Percentiles rank a stretch among this genome's conserved stretches.
Evolutionary conservation across 2,113 vertebrate species (phyloP).

Genomic region (Ellobius talpinus): DNA sequence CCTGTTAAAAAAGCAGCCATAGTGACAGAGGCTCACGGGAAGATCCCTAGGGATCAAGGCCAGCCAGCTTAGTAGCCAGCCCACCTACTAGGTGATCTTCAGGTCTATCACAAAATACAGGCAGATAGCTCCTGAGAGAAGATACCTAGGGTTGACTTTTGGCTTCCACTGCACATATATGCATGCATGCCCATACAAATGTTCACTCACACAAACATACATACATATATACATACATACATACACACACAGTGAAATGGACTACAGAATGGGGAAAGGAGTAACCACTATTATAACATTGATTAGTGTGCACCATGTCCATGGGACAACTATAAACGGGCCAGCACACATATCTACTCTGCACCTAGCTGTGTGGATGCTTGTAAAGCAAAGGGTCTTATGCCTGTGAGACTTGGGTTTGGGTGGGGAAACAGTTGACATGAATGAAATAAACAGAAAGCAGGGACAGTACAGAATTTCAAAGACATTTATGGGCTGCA

Average conservation of each 20-base stretch:
- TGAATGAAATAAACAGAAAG: slow-evolving; percentile 19
- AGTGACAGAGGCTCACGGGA: no score
- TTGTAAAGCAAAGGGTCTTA: slow-evolving; percentile 38
- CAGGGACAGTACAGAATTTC: neutral
- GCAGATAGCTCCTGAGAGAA: neutral
- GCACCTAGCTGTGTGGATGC: neutral
- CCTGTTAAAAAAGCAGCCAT: neutral
- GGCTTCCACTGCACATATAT: neutral
- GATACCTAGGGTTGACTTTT: neutral
- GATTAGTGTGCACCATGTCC: neutral
- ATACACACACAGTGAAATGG: neutral
- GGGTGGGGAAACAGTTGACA: neutral
- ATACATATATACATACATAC: neutral
- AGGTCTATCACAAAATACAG: neutral
- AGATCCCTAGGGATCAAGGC: neutral
- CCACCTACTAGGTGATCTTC: neutral
- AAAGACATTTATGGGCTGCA: neutral
- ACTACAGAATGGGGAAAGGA: neutral
- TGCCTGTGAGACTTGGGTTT: neutral
- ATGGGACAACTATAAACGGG: neutral
- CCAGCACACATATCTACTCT: neutral
- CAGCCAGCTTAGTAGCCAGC: neutral
- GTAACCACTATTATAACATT: neutral
- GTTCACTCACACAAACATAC: neutral
- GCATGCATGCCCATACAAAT: no score